Conservation (phyloP, 2,113 vertebrate species). For the Mixornis gularis region DNA sequence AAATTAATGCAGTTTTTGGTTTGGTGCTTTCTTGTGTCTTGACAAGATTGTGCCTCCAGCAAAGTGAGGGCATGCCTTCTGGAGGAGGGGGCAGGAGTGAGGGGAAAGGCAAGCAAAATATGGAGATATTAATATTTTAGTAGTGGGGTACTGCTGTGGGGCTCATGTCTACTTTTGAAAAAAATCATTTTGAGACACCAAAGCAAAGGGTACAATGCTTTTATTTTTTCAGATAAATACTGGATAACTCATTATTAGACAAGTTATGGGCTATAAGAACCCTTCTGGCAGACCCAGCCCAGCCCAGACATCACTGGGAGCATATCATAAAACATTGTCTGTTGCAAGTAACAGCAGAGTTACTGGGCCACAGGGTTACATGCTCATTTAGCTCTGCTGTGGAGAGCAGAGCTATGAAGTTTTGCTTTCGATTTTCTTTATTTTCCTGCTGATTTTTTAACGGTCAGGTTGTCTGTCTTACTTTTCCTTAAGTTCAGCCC, state of each 20-base stretch:
- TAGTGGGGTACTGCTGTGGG: neutral
- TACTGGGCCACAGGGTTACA: neutral
- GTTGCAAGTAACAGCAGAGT: neutral
- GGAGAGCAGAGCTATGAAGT: neutral
- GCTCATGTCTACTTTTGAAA: neutral
- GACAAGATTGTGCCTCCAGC: neutral
- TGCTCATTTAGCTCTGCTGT: fast-evolving
- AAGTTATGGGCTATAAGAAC: neutral
- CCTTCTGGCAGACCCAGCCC: neutral
- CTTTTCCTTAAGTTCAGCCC: neutral
- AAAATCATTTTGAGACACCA: neutral
- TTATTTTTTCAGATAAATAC: neutral
- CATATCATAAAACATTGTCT: neutral
- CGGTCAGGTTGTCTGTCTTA: neutral
- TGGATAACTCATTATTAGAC: neutral
- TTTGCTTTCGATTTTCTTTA: neutral
- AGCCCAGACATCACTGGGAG: neutral
- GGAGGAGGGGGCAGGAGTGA: neutral
- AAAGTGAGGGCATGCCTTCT: neutral
- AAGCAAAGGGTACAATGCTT: neutral
- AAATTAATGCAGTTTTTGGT: neutral
- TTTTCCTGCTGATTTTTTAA: neutral
- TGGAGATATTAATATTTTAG: neutral
- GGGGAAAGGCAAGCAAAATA: neutral
- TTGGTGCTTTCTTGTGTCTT: neutral